Conservation (phyloP, 2,113 vertebrate species). For the Chloebia gouldiae region DNA sequence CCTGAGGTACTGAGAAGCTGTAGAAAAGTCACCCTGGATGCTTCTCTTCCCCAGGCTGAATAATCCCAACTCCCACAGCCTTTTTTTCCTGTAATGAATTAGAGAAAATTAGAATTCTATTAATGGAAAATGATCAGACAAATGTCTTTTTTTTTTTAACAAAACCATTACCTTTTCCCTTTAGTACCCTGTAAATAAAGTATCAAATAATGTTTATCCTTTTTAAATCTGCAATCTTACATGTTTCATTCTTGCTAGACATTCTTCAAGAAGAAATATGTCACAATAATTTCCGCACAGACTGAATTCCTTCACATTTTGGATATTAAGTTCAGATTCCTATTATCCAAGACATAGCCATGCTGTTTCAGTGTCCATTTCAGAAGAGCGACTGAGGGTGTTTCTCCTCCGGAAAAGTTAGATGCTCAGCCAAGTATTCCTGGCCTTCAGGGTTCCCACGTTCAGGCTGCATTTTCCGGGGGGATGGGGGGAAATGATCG, state of each 20-base stretch:
- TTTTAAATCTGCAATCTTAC: not conserved
- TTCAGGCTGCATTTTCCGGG: not conserved
- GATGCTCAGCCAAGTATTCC: not conserved
- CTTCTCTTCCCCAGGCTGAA: not conserved
- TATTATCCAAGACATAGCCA: not conserved
- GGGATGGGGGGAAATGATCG: no score
- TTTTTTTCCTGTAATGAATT: conserved; percentile 26
- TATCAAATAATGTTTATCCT: conserved; percentile 15
- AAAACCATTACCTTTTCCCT: conserved; percentile 1
- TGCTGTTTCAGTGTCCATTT: not conserved
- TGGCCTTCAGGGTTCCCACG: rapidly evolving
- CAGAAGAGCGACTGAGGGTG: not conserved
- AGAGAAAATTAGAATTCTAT: conserved; percentile 29
- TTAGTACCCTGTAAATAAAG: not conserved
- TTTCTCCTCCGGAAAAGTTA: not conserved
- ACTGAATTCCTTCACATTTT: not conserved
- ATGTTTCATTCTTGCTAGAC: not conserved
- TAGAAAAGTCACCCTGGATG: not conserved
- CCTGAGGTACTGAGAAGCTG: not conserved
- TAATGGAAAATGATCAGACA: conserved; percentile 66
- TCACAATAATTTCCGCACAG: not conserved
- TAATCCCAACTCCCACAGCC: not conserved
- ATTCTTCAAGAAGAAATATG: not conserved
- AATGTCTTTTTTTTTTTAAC: conserved; percentile 21
- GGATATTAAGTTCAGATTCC: not conserved